Base-by-base conservation (phyloP, 2,113 vertebrate genomes). In the Heliornis fulica region DNA sequence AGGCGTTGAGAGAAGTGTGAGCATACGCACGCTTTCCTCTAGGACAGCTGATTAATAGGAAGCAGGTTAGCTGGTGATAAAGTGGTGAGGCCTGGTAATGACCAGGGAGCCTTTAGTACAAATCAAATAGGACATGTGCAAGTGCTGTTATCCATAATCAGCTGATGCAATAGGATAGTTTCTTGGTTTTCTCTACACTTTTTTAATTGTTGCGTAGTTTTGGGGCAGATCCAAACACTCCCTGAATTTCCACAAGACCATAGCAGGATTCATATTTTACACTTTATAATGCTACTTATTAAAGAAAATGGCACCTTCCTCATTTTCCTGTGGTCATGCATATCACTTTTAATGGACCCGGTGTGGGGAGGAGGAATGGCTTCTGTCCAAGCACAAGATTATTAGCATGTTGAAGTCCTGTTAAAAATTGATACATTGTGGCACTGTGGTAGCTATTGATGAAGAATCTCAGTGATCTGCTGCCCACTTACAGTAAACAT, bases 11-110 rank as follows among this genome's bases (percentile, higher is more conserved):
- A 80, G 68, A 68, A 34, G 20, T 26, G 11, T 64, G 29, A 92
- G 32, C 1, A 0, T 15, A 43, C 5, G 18, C 3, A 2, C 12
- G 38, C 11, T 41, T 15, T 75, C 13, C 22, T 3, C 0, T 2
- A 66, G 34, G 41, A 41, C 15, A 87, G 25, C 16, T 78, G 60
- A 17, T 75, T 31, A 87, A 23, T 4, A 59, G 77, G 34, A 74
- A 63, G 78, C 29, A 28, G 14, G 32, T 68, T 46, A 84, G 34
- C 38, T 36, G 68, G 26, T 23, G 71, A 28, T 19, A 68, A 46
- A 12, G 26, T 11, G 15, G 7, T 79, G 63, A 82, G 12, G 15
- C 46, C 34, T 56, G 48, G 54, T 22, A 56, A 28, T 4, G 26
- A 7, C 3, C 15, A 34, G 15, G 19, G 8, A 70, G 2, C 31